Percentiles rank a stretch among this genome's conserved stretches.
Evolutionary conservation across 2,113 vertebrate species (phyloP).

Genomic region (Bos indicus): DNA sequence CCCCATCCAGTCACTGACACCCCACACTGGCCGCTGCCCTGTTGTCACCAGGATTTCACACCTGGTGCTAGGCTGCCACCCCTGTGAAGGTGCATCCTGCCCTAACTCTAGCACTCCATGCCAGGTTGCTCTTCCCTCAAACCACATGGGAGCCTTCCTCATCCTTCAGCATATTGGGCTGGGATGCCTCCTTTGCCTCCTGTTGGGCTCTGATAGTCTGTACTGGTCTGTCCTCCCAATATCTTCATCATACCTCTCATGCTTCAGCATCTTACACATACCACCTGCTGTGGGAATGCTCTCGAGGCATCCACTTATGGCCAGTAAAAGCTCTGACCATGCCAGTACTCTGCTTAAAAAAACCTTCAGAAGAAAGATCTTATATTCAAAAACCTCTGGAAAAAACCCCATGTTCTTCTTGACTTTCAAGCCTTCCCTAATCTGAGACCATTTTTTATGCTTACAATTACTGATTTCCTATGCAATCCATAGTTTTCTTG

Average conservation of each 20-base stretch:
- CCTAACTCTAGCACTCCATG: too few relatives aligned
- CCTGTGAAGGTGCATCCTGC: background rate
- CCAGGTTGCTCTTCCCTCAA: background rate
- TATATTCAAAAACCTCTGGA: background rate
- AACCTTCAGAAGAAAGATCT: background rate
- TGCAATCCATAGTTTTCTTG: background rate
- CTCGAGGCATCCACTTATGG: background rate
- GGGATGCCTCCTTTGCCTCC: background rate
- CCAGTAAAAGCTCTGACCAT: background rate
- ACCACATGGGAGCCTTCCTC: background rate
- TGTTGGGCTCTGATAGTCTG: fast-evolving
- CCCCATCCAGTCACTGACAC: background rate
- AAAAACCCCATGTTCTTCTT: background rate
- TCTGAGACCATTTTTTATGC: background rate
- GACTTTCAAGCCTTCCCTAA: background rate
- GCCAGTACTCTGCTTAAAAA: background rate
- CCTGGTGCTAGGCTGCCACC: background rate
- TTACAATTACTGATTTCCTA: background rate
- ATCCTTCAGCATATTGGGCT: background rate
- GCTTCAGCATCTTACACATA: background rate
- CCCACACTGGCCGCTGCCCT: too few relatives aligned
- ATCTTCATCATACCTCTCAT: background rate
- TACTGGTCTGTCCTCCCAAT: too few relatives aligned
- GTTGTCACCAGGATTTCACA: background rate
- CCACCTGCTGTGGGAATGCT: background rate